Base-by-base conservation (phyloP, 2,888 invertebrate genomes). In the Chymomyza amoena region DNA sequence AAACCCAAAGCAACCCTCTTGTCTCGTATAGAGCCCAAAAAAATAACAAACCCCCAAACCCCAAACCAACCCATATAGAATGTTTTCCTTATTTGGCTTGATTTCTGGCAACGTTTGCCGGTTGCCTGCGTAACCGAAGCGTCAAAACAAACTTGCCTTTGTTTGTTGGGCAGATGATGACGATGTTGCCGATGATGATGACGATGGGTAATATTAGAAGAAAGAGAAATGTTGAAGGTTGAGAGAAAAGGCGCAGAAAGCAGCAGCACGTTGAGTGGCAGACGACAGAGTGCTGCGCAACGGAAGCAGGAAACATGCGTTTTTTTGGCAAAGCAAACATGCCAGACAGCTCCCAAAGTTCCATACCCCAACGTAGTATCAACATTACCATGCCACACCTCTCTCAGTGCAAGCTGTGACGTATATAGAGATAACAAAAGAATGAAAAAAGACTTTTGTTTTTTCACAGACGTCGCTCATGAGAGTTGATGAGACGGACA, bases 121-220 rank as follows among this genome's bases (percentile, higher is more conserved):
- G 88, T 87, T 88, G 81, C 73, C 78, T 66, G 66, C 72, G 76
- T 70, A 75, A 87, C 85, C 68, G 51, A 79, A 59, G 74, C 81
- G 87, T 81, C 83, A 87, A 81, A 88, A 88, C 84, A 86, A 84
- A 88, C 36, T 60, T 56, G 69, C 51, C 73, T 77, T 80, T 79
- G 77, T 84, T 70, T 68, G 70, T 39, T 69, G 68, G 16, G 3
- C 4, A 20, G 54, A 67, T 66, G 69, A 59, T 70, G 75, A 61
- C 32, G 32, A 32, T 32, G 32, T 1, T 32, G 32, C 1, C 4
- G 32, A 32, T 32, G 32, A 32, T 32, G 7, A 28, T 4, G 28
- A 28, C 6, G 32, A 2, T 32, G 4, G 32, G 7, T 32, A 32
- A 2, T 59, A 68, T 59, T 56, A 32, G 36, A 51, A 28, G 36